phyloP scores from a whole-genome alignment of 2,888 invertebrate genomes.

The Vesta saturnalis region DNA sequence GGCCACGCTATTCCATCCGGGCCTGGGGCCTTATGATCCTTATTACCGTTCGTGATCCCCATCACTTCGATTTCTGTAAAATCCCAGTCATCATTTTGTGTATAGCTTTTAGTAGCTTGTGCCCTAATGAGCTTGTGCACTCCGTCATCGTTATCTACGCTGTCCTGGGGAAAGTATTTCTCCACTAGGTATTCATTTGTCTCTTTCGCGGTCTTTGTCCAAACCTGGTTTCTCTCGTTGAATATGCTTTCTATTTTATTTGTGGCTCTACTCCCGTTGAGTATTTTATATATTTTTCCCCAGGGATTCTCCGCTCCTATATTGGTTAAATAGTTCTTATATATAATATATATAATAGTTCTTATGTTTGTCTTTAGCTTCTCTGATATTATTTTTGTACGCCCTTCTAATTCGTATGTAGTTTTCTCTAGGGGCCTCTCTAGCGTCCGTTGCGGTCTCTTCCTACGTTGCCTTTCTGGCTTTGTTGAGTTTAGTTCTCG shows the following conservation, averaged over 20 bases:
- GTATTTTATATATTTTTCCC: not conserved
- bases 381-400: not conserved
- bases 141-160: not conserved
- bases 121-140: not conserved
- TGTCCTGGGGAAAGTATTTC: not conserved
- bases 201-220: not conserved
- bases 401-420: not conserved
- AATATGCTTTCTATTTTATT: not conserved
- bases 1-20: not conserved
- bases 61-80: not conserved
- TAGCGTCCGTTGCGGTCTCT: not conserved
- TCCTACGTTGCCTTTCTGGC: not conserved
- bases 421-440: not conserved
- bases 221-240: not conserved
- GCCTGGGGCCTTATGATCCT: not conserved
- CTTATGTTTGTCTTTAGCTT: not conserved
- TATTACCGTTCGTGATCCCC: not conserved
- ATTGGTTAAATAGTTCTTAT: not conserved
- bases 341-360: no score
- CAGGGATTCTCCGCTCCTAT: not conserved
- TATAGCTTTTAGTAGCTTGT: not conserved
- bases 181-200: not conserved
- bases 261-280: not conserved
- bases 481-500: not conserved
- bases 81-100: not conserved